Base-by-base conservation (phyloP, 2,888 invertebrate genomes). In the Phalangium opilio region DNA sequence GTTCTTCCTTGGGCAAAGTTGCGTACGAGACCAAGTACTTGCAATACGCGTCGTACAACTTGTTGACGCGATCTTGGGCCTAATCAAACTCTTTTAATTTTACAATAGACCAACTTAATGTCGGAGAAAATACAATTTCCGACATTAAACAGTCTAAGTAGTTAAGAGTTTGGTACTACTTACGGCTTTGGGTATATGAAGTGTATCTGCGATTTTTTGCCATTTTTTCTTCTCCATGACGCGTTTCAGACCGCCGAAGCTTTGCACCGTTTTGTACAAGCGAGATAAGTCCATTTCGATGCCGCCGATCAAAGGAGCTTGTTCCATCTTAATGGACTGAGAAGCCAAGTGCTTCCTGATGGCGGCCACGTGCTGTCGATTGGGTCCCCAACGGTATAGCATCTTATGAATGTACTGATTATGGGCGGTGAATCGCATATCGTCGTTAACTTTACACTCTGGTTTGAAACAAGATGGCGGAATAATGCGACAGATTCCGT, bases 401-500 rank as follows among this genome's bases (percentile, higher is more conserved):
- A 91, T 78, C 54, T 85, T 82, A 58, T 87, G 81, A 1, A 91
- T 78, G 59, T 89, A 87, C 62, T 93, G 93, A 66, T 89, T 85
- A 54, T 82, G 81, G 0, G 84, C 83, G 0, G 80, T 81, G 60
- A 93, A 91, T 3, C 84, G 69, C 74, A 85, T 80, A 51, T 84
- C 83, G 53, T 90, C 87, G 11, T 79, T 75, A 0, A 87, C 76
- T 56, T 79, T 77, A 60, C 87, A 89, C 54, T 83, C 81, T 2
- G 84, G 53, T 50, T 53, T 53, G 21, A 53, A 53, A 41, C 47
- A 45, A 14, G 49, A 17, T 59, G 98, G 98, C 60, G 98, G 96
- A 70, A 83, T 83, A 62, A 98, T 95, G 76, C 95, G 98, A 71
- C 96, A 93, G 65, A 99, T 93, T 62, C 98, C 98, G 63, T 81